These are phyloP conservation scores for Lasioglossum malachurum DNA, from an alignment of 2,888 invertebrate genomes.

Conservation along the genomic window DNA sequence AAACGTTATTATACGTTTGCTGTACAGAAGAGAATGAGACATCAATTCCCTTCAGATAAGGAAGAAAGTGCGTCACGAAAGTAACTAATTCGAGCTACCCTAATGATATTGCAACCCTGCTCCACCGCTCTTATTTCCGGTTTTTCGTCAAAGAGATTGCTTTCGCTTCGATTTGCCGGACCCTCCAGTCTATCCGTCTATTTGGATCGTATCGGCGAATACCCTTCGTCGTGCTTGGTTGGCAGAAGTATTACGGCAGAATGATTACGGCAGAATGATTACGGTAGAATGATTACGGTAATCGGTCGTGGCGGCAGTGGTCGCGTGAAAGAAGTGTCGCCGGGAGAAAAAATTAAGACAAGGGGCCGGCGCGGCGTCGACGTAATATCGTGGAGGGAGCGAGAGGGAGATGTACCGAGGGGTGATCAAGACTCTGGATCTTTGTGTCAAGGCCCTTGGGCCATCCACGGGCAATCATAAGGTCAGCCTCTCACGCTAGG, in stretches of 20 bases:
- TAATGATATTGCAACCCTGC: not conserved
- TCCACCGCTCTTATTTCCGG: not conserved
- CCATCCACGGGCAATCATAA: slow-evolving; percentile 63
- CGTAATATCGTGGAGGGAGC: not conserved
- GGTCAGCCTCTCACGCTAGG: slow-evolving; percentile 71
- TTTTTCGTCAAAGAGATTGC: not conserved
- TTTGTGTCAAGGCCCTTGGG: slow-evolving; percentile 51
- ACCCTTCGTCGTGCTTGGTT: not conserved
- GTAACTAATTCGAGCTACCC: not conserved
- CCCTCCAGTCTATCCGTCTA: not conserved
- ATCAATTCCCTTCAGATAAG: too few relatives aligned
- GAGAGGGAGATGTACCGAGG: not conserved
- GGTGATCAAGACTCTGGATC: slow-evolving; percentile 1
- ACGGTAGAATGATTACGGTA: not conserved
- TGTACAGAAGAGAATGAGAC: too few relatives aligned
- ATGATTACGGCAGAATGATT: not conserved
- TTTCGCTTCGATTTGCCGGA: not conserved
- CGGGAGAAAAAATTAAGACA: not conserved
- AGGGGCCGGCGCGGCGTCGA: not conserved
- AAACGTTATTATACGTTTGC: too few relatives aligned
- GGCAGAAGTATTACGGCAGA: slow-evolving; percentile 1
- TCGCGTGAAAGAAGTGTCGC: not conserved
- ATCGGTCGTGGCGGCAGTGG: not conserved
- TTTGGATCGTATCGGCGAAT: not conserved
- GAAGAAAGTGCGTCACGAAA: not conserved